Evolutionary conservation across 2,113 vertebrate species (phyloP).

Genomic region (Nerophis lumbriciformis): DNA sequence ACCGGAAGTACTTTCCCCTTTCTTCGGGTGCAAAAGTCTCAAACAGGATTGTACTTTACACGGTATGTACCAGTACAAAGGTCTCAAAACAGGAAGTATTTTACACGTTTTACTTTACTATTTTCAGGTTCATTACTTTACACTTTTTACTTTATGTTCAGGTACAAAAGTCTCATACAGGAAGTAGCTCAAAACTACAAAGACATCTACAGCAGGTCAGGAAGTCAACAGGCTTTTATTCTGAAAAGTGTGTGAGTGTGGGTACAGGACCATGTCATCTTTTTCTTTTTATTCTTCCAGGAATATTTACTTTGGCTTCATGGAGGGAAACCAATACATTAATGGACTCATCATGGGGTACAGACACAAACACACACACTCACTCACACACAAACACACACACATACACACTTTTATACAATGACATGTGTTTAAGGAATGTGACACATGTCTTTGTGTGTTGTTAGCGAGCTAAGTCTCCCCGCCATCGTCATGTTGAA

Average conservation of each 20-base stretch:
- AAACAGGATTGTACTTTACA: too few species aligned
- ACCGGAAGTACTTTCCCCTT: too few species aligned
- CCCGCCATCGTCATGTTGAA: slow-evolving; percentile 87
- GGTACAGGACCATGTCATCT: neutral
- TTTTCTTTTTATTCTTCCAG: slow-evolving; percentile 34
- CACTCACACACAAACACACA: neutral
- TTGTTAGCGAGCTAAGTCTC: slow-evolving; percentile 77
- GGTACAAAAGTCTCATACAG: slow-evolving; percentile 81
- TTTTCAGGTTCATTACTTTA: too few species aligned
- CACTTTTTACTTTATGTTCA: slow-evolving; percentile 36
- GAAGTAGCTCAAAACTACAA: slow-evolving; percentile 80
- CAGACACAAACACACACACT: neutral
- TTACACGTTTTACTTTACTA: slow-evolving; percentile 65
- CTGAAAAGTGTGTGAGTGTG: neutral
- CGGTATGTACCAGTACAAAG: too few species aligned
- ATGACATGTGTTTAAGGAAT: too few species aligned
- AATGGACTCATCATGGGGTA: slow-evolving; percentile 90
- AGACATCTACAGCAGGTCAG: slow-evolving; percentile 81
- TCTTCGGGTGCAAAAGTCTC: too few species aligned
- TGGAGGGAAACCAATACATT: slow-evolving; percentile 85
- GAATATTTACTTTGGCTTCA: slow-evolving; percentile 87
- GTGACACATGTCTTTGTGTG: neutral
- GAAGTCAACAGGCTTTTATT: neutral
- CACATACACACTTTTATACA: neutral
- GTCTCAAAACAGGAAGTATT: too few species aligned